Percentiles rank a stretch among this genome's conserved stretches.
phyloP scores from a whole-genome alignment of 2,797 vertebrate genomes.

The Sebastolobus alascanus region DNA sequence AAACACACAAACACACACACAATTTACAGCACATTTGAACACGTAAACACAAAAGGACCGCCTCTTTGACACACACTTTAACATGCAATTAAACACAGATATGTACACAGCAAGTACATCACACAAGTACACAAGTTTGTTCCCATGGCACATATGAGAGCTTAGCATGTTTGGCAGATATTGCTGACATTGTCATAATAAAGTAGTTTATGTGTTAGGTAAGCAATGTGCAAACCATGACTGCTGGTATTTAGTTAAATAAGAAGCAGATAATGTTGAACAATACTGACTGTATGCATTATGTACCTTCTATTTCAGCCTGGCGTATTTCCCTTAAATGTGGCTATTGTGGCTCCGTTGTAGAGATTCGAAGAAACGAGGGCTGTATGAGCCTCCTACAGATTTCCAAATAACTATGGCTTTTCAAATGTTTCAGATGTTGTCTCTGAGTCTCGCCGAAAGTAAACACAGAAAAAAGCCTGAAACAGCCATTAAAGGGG shows the following conservation, averaged over 20 bases:
- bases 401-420: background rate
- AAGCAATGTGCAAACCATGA: background rate
- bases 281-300: background rate
- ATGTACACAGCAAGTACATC: background rate
- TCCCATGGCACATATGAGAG: background rate
- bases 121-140: background rate
- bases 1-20: conserved; percentile 22
- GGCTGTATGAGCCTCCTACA: background rate
- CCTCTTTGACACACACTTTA: conserved; percentile 1
- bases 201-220: conserved; percentile 36
- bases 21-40: conserved; percentile 5
- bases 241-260: conserved; percentile 38
- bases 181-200: conserved; percentile 31
- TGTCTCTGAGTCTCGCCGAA: too few relatives aligned
- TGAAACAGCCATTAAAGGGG: too few relatives aligned
- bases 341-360: background rate
- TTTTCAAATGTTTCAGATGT: too few relatives aligned
- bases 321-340: background rate
- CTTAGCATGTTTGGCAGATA: conserved; percentile 16
- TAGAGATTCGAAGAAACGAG: background rate
- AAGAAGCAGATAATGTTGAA: conserved; percentile 24
- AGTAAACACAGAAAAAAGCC: too few relatives aligned
- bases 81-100: conserved; percentile 17
- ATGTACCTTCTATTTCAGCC: background rate
- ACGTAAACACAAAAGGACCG: conserved; percentile 12